Conservation (phyloP, 2,113 vertebrate species). For the Gambusia affinis region DNA sequence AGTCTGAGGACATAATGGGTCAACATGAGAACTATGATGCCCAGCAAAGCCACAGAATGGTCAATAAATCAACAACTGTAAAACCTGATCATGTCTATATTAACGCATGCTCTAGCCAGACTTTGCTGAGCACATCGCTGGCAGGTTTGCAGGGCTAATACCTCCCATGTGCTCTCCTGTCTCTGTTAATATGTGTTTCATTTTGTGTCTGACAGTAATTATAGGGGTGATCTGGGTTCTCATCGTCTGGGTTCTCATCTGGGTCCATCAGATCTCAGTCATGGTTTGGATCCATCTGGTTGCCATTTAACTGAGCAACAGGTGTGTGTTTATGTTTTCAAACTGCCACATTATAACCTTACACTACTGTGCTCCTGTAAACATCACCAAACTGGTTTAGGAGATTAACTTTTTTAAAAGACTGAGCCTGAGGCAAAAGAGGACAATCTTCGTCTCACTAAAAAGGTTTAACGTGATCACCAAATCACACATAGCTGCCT, state of each 20-base stretch:
- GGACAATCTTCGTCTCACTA: conserved; percentile 11
- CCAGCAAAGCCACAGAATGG: conserved; percentile 33
- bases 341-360: conserved; percentile 32
- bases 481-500: conserved; percentile 22
- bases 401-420: conserved; percentile 15
- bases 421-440: conserved; percentile 2
- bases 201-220: conserved; percentile 67
- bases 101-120: conserved; percentile 38
- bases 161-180: conserved; percentile 56
- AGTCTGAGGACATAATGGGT: not conserved
- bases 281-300: conserved; percentile 57
- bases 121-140: conserved; percentile 39
- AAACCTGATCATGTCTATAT: conserved; percentile 30
- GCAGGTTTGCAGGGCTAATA: conserved; percentile 54
- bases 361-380: conserved; percentile 32
- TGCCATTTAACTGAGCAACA: conserved; percentile 65
- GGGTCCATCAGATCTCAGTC: conserved; percentile 58
- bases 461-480: conserved; percentile 30
- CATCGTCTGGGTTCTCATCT: conserved; percentile 57
- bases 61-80: conserved; percentile 54
- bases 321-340: conserved; percentile 57
- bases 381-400: conserved; percentile 27
- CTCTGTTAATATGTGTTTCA: conserved; percentile 36
- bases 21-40: conserved; percentile 25
- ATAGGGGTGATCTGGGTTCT: conserved; percentile 55